phyloP scores from a whole-genome alignment of 2,113 vertebrate genomes.

The Catharus bicknelli region DNA sequence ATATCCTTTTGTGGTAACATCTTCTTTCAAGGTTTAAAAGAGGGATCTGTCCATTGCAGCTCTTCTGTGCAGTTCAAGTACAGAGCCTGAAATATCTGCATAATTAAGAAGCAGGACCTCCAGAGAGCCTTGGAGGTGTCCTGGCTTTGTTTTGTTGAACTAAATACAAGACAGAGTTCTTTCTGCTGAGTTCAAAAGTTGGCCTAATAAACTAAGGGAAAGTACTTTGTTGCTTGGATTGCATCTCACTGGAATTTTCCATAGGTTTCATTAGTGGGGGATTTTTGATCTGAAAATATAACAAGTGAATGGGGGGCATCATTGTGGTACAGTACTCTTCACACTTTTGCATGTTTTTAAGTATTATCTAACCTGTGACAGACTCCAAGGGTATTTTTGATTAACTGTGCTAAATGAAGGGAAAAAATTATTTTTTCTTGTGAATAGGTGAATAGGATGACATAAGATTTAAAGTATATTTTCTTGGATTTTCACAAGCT shows the following conservation, averaged over 20 bases:
- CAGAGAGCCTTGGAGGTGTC: neutral
- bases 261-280: neutral
- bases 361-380: neutral
- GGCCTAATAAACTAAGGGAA: neutral
- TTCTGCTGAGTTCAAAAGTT: neutral
- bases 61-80: neutral
- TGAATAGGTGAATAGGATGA: neutral
- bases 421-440: neutral
- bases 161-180: neutral
- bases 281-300: neutral
- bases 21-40: neutral
- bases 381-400: neutral
- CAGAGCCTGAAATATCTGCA: neutral
- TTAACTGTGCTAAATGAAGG: neutral
- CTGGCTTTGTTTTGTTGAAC: constrained; percentile 23
- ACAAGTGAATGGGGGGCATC: neutral
- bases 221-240: neutral
- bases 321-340: neutral
- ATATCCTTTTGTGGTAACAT: neutral
- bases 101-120: constrained; percentile 30
- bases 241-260: neutral
- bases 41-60: neutral
- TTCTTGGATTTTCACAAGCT: neutral
- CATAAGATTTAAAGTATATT: neutral
- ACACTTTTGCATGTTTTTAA: rapidly evolving